Evolutionary conservation across 2,797 vertebrate species (phyloP).

Genomic region (Gymnopithys bicolor): DNA sequence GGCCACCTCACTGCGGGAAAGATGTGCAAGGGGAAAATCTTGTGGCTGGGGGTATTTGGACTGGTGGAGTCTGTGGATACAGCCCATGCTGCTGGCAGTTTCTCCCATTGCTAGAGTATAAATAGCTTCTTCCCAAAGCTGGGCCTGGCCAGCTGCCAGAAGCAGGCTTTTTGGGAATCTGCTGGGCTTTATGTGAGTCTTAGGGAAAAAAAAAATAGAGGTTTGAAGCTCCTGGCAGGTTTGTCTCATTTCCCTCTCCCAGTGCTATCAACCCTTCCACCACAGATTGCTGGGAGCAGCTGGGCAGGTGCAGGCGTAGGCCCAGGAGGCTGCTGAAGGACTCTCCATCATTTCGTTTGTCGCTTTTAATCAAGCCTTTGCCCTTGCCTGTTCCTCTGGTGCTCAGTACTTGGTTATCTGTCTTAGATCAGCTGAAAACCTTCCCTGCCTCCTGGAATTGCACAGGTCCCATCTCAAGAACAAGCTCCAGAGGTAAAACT

Average conservation of each 20-base stretch:
- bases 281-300: not conserved
- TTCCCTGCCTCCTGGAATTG: not conserved
- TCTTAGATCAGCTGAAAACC: not conserved
- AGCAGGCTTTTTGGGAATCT: not conserved
- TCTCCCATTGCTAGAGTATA: not conserved
- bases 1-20: not conserved
- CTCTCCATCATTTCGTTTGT: not conserved
- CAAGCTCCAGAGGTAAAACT: not conserved
- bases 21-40: not conserved
- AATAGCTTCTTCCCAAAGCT: not conserved
- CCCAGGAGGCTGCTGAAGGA: not conserved
- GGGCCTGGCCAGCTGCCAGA: not conserved
- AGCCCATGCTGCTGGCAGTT: not conserved
- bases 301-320: not conserved
- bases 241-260: not conserved
- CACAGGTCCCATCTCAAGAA: not conserved
- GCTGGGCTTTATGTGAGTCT: not conserved
- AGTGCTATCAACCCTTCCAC: not conserved
- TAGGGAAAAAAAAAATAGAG: not conserved
- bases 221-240: not conserved
- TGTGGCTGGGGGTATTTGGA: fast-evolving
- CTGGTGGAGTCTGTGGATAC: fast-evolving
- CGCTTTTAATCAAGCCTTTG: not conserved
- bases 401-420: not conserved
- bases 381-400: not conserved